Conservation (phyloP, 2,797 vertebrate species). For the Mus caroli region DNA sequence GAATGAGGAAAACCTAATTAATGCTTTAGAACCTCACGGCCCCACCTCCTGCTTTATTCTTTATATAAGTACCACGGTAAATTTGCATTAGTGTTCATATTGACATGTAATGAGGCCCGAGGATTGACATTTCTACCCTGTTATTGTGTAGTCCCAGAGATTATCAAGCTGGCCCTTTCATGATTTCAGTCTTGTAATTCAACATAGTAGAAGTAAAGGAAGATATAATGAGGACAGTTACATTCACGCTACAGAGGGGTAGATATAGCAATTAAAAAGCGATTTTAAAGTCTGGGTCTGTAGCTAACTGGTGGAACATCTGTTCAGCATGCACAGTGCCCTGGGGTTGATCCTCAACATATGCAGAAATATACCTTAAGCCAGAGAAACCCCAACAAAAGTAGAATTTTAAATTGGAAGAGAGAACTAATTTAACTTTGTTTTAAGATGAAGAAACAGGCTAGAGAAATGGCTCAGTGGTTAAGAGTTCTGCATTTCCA, state of each 20-base stretch:
- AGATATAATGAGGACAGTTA: background rate
- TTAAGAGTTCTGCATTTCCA: background rate
- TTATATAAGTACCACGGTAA: background rate
- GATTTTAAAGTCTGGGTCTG: background rate
- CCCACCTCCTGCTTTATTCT: background rate
- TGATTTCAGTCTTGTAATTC: constrained; percentile 59
- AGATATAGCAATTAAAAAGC: constrained; percentile 33
- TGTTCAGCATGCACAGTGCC: background rate
- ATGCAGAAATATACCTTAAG: background rate
- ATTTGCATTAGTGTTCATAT: constrained; percentile 53
- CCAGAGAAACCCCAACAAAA: background rate
- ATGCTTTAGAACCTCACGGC: background rate
- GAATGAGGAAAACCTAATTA: constrained; percentile 23
- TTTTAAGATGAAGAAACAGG: constrained; percentile 72
- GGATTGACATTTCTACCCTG: background rate
- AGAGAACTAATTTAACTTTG: constrained; percentile 56
- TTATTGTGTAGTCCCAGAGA: background rate
- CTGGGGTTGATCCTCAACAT: background rate
- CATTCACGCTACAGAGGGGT: background rate
- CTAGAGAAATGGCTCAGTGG: background rate
- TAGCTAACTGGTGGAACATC: background rate
- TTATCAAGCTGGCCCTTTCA: constrained; percentile 22
- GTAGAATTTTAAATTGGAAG: constrained; percentile 46
- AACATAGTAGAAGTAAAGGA: constrained; percentile 42
- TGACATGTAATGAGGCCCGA: constrained; percentile 48